Percentiles rank a stretch among this genome's conserved stretches.
phyloP scores from a whole-genome alignment of 30 jellyfish, hydroid and myxozoan genomes.

The Pseudorhiza aurosa region DNA sequence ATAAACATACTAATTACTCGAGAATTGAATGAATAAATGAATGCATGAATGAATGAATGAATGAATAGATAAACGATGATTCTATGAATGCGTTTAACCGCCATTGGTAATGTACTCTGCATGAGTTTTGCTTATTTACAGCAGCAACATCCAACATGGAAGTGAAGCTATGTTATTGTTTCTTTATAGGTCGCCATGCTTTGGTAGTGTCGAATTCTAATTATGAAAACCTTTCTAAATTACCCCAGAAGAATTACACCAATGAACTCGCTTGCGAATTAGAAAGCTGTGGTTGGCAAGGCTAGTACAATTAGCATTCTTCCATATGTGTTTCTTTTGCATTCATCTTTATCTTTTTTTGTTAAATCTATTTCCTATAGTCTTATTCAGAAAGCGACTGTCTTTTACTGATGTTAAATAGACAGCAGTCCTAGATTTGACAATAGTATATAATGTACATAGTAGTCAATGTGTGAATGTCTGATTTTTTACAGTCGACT shows the following conservation, averaged over 20 bases:
- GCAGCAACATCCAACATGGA: too few species aligned
- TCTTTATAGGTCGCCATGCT: conserved; percentile 1
- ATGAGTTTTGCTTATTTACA: too few species aligned
- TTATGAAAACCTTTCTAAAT: background rate
- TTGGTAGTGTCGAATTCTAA: background rate
- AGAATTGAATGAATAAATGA: background rate
- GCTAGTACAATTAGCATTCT: background rate
- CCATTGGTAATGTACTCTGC: too few species aligned
- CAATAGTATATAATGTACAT: too few species aligned
- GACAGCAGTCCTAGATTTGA: too few species aligned
- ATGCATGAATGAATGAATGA: background rate
- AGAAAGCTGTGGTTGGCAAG: conserved; percentile 14
- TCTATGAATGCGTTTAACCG: background rate
- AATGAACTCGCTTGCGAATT: background rate
- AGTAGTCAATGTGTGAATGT: too few species aligned
- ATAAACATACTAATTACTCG: background rate
- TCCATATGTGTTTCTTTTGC: background rate
- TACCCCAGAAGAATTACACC: conserved; percentile 3
- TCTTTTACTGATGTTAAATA: background rate
- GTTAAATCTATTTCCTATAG: background rate
- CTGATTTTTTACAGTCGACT: conserved; percentile 64
- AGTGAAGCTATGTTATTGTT: too few species aligned
- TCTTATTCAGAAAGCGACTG: too few species aligned
- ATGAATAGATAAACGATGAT: background rate
- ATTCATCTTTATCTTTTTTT: too few species aligned